Evolutionary conservation across 2,888 invertebrate species (phyloP).

Genomic region (Drosophila longiperda): DNA sequence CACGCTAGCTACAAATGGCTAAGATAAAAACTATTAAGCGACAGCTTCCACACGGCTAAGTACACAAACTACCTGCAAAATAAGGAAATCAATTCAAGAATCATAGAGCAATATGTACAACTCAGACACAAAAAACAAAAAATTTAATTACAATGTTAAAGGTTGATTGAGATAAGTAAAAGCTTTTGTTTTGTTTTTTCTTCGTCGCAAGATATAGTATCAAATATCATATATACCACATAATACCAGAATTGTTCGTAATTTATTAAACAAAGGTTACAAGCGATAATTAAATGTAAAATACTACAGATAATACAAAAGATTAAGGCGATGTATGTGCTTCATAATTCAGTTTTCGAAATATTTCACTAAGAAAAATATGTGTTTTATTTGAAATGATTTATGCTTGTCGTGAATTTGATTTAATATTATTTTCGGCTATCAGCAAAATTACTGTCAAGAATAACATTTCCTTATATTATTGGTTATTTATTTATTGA

Average conservation of each 20-base stretch:
- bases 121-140: slow-evolving; percentile 42
- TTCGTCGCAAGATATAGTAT: slow-evolving; percentile 34
- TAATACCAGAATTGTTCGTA: slow-evolving; percentile 39
- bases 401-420: neutral
- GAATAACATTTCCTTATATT: slow-evolving; percentile 2
- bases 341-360: neutral
- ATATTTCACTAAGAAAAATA: neutral
- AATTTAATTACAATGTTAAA: slow-evolving; percentile 52
- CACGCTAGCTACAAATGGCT: slow-evolving; percentile 30
- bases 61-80: slow-evolving; percentile 49
- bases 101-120: slow-evolving; percentile 65
- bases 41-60: slow-evolving; percentile 45
- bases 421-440: slow-evolving; percentile 9
- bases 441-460: slow-evolving; percentile 1
- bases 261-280: slow-evolving; percentile 3
- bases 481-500: neutral
- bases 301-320: slow-evolving; percentile 1
- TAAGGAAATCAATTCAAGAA: slow-evolving; percentile 37
- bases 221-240: slow-evolving; percentile 5
- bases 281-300: slow-evolving; percentile 14
- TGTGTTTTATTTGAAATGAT: slow-evolving; percentile 12
- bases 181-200: slow-evolving; percentile 19
- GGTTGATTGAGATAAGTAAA: slow-evolving; percentile 45
- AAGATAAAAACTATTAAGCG: slow-evolving; percentile 9
- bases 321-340: neutral